Conservation (phyloP, 2,797 vertebrate genomes). For the Acipenser ruthenus region DNA sequence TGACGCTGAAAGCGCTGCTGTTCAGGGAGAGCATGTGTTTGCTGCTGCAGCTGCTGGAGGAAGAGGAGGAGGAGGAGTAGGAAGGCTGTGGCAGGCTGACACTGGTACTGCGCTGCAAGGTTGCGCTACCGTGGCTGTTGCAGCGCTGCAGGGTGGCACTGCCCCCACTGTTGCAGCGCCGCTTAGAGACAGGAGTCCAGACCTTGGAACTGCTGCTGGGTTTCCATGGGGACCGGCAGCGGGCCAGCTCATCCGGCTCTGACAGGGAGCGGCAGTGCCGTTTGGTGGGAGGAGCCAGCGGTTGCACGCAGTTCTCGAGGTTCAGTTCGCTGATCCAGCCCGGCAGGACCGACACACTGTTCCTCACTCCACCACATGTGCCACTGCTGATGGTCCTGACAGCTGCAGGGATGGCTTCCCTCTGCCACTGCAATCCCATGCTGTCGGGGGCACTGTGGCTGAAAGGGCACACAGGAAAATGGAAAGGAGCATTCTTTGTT, state of each 20-base stretch:
- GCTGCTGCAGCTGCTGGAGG: not conserved
- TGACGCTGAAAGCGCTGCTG: slow-evolving; percentile 30
- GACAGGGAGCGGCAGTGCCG: slow-evolving; percentile 64
- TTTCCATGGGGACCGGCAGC: slow-evolving; percentile 56
- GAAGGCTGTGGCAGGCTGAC: slow-evolving; percentile 37
- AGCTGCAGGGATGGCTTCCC: slow-evolving; percentile 15
- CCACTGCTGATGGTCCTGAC: not conserved
- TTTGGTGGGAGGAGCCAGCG: slow-evolving; percentile 56
- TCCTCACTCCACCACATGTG: not conserved
- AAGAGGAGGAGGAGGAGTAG: not conserved
- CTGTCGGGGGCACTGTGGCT: slow-evolving; percentile 25
- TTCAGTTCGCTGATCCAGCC: slow-evolving; percentile 47
- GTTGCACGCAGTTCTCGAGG: slow-evolving; percentile 45
- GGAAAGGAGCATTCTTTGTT: slow-evolving; percentile 30
- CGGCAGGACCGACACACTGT: slow-evolving; percentile 26
- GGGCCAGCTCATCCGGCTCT: slow-evolving; percentile 57
- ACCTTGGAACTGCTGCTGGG: slow-evolving; percentile 56
- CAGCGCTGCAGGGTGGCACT: slow-evolving; percentile 51
- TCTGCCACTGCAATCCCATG: slow-evolving; percentile 44
- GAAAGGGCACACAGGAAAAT: slow-evolving; percentile 36
- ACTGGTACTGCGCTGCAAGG: slow-evolving; percentile 45
- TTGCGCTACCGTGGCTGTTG: slow-evolving; percentile 43
- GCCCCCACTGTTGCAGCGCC: slow-evolving; percentile 57
- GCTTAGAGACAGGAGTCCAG: slow-evolving; percentile 63
- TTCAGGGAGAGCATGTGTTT: slow-evolving; percentile 35